Evolutionary conservation across 2,113 vertebrate genomes (phyloP).

Genomic region (Ailurus styani): DNA sequence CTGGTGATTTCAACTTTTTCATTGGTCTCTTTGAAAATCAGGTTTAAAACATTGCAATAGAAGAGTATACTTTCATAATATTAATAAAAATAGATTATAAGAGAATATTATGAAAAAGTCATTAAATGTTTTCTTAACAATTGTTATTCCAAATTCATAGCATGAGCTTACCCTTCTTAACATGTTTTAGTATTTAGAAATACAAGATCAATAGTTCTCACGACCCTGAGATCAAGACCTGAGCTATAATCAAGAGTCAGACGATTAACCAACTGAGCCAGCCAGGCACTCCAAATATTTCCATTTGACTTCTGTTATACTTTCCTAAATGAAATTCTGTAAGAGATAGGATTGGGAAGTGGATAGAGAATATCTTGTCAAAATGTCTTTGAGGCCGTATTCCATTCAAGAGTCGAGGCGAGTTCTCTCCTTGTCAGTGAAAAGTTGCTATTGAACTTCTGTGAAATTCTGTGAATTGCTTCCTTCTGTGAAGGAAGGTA

Average conservation of each 20-base stretch:
- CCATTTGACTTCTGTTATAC: background rate
- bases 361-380: background rate
- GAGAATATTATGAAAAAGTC: background rate
- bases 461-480: background rate
- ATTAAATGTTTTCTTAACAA: background rate
- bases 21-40: conserved; percentile 3
- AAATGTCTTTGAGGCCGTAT: background rate
- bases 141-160: background rate
- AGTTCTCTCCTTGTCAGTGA: background rate
- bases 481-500: background rate
- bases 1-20: background rate
- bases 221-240: background rate
- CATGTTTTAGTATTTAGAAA: background rate
- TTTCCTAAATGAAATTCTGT: background rate
- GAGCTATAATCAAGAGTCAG: background rate
- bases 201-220: background rate
- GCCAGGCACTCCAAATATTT: background rate
- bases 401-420: background rate
- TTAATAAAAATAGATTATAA: background rate
- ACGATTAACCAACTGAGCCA: background rate
- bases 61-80: background rate
- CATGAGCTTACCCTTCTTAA: background rate
- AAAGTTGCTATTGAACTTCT: background rate
- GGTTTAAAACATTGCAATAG: background rate
- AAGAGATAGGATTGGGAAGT: background rate